Base-by-base conservation (phyloP, 2,113 vertebrate species). In the Corynorhinus townsendii region DNA sequence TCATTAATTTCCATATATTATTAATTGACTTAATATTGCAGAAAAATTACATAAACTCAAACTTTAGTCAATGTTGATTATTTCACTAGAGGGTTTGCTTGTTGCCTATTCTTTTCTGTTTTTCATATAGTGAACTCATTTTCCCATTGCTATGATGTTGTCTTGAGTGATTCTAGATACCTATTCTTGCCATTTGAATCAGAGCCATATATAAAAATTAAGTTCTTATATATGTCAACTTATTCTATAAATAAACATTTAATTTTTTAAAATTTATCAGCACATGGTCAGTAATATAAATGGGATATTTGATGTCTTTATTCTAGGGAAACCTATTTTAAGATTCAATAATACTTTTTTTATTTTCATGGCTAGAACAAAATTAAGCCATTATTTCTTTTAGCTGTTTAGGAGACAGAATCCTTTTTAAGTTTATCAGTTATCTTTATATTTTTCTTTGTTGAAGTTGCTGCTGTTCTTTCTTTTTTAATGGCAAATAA, bases 301-400 rank as follows among this genome's bases (percentile, higher is more conserved):
- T n/a, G 12, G 28, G 17, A 5, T 68, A 87, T 64, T 56, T 83
- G 6, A 91, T 80, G 22, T 72, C 17, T 90, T 82, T 90, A 40
- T 86, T 79, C 76, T 90, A 77, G 33, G 73, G 40, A 93, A 86
- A 72, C 35, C 33, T 87, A 45, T 66, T 93, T 93, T 95, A 90
- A 85, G 40, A 89, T 89, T 69, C 28, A 93, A 20, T 82, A 94
- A 22, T 94, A 52, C 89, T 45, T 94, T 69, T 89, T 64, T 89
- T 68, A 75, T 56, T 90, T 93, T 93, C 40, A 19, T 59, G 24
- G n/a, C 69, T 71, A 91, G 43, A 71, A 94, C 16, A 95, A 93
- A 91, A 84, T 45, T 20, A 38, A 95, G 92, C 93, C 89, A 98
- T 98, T 97, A 97, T 97, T 97, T 97, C 96, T 97, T 98, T 97